These are phyloP conservation scores for Calliphora vomitoria DNA, from an alignment of 2,888 invertebrate genomes.

Conservation along the genomic window DNA sequence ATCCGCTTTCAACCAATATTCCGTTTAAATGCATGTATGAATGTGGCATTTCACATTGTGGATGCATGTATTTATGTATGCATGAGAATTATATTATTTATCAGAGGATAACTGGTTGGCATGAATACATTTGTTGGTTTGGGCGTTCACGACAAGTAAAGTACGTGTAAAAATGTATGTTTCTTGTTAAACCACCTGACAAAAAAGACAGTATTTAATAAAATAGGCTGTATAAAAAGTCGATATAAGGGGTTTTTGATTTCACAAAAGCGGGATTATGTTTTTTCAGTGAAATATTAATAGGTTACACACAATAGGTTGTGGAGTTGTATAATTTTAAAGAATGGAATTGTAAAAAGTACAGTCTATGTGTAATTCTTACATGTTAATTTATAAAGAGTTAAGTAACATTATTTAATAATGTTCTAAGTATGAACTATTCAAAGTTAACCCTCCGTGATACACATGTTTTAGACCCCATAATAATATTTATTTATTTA, in stretches of 20 bases:
- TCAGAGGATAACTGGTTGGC: conserved; percentile 10
- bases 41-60: background rate
- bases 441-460: too few relatives aligned
- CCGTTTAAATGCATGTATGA: background rate
- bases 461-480: too few relatives aligned
- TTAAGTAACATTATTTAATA: too few relatives aligned
- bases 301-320: background rate
- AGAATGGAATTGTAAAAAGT: too few relatives aligned
- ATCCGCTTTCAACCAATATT: conserved; percentile 57
- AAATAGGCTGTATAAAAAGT: background rate
- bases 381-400: too few relatives aligned
- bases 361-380: too few relatives aligned
- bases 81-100: conserved; percentile 3
- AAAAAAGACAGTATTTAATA: background rate
- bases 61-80: background rate
- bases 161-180: conserved; percentile 4
- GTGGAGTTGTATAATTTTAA: background rate
- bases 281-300: background rate
- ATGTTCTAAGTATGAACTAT: too few relatives aligned
- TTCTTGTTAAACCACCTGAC: background rate
- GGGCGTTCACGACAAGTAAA: background rate
- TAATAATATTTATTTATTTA: too few relatives aligned
- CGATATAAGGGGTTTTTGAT: background rate
- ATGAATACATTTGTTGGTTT: conserved; percentile 12
- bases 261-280: background rate